Percentiles rank a stretch among this genome's conserved stretches.
These are phyloP conservation scores for Mobula birostris DNA, from an alignment of 2,113 vertebrate species.

Conservation along the genomic window DNA sequence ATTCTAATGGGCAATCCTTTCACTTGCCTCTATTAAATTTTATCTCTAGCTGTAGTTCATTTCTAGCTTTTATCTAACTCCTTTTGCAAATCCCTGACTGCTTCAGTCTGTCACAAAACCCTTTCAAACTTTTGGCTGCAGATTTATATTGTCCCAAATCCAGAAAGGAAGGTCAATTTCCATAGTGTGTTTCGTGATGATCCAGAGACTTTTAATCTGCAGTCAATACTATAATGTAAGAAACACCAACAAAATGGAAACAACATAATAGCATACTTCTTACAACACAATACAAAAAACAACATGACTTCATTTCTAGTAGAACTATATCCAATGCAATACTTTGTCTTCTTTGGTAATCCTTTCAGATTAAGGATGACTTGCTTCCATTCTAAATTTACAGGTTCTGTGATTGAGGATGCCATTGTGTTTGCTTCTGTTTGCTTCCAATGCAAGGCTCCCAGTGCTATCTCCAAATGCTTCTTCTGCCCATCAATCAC, in stretches of 20 bases:
- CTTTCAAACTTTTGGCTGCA: neutral
- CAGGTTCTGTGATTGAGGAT: too few relatives aligned
- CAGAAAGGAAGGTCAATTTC: neutral
- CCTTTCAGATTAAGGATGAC: too few relatives aligned
- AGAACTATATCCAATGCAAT: too few relatives aligned
- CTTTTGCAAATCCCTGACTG: neutral
- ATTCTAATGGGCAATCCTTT: conserved; percentile 27
- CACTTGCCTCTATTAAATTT: conserved; percentile 28
- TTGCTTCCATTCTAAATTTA: too few relatives aligned
- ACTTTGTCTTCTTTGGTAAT: too few relatives aligned
- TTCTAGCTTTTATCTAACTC: neutral
- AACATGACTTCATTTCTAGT: too few relatives aligned
- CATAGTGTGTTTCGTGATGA: too few relatives aligned
- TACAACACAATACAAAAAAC: too few relatives aligned
- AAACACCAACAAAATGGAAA: neutral
- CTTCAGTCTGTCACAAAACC: neutral
- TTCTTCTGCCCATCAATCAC: too few relatives aligned
- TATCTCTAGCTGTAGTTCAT: conserved; percentile 5
- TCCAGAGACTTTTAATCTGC: neutral
- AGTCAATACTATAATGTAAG: neutral
- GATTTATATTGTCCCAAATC: neutral
- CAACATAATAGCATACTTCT: neutral
- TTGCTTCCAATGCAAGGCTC: too few relatives aligned
- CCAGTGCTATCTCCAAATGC: too few relatives aligned
- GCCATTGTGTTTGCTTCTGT: too few relatives aligned